Conservation (phyloP, 2,888 invertebrate genomes). For the Orthonychiurus folsomi region DNA sequence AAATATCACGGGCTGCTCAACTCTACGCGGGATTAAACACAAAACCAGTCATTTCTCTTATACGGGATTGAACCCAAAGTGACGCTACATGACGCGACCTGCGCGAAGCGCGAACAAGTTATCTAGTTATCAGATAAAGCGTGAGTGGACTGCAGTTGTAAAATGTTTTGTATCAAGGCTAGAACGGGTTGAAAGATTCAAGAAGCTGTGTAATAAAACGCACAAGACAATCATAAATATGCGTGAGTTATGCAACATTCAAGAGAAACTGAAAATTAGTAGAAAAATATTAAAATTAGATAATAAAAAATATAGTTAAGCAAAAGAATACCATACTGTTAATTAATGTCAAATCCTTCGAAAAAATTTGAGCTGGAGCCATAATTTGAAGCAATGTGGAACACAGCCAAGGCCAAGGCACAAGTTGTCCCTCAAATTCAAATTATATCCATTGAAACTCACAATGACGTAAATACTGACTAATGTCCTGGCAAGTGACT, state of each 20-base stretch:
- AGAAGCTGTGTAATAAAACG: not conserved
- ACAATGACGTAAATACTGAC: not conserved
- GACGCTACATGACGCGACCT: too few species aligned
- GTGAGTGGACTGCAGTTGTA: too few species aligned
- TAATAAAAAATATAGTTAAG: not conserved
- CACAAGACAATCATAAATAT: too few species aligned
- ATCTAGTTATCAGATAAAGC: too few species aligned
- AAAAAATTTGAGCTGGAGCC: too few species aligned
- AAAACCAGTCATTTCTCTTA: too few species aligned
- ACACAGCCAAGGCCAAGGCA: not conserved
- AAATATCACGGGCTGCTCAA: too few species aligned
- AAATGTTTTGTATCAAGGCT: not conserved
- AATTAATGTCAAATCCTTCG: not conserved
- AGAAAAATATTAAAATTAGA: too few species aligned
- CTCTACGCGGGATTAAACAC: too few species aligned
- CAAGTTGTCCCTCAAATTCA: not conserved
- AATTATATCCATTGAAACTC: not conserved
- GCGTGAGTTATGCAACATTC: not conserved
- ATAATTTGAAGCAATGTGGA: slow-evolving; percentile 1
- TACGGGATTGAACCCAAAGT: too few species aligned
- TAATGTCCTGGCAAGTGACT: not conserved
- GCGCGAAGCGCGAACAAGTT: too few species aligned
- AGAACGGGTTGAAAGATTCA: not conserved
- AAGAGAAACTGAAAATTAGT: not conserved
- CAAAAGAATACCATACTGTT: too few species aligned